Base-by-base conservation (phyloP, 2,888 invertebrate species). In the Drosophila prostipennis region DNA sequence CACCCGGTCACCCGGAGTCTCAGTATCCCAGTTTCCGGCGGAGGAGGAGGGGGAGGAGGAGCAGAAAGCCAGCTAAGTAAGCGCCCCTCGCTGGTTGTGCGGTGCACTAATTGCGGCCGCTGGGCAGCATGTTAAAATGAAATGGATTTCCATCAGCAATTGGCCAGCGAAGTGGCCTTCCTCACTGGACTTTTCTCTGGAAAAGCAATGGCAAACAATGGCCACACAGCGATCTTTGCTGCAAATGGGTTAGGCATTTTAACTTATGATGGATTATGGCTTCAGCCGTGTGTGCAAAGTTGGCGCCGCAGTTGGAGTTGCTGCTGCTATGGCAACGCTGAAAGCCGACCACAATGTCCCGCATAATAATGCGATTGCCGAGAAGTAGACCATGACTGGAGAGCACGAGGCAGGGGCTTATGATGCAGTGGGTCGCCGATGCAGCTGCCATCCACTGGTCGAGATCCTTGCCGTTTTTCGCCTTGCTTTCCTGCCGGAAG, bases 81-180 rank as follows among this genome's bases (percentile, higher is more conserved):
- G 73, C 75, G 64, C 67, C 49, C 65, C 56, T 69, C 77, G 67
- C 34, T 69, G 58, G 86, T 0, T 29, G 29, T 29, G 29, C 29
- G 29, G 7, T 79, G 86, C 85, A 89, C 90, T 89, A 89, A 90
- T 89, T 89, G 89, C 90, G 91, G 88, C 72, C 86, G 77, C 45
- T 65, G 65, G 78, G 72, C 89, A 89, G 79, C 89, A 89, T 87
- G 91, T 90, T 90, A 89, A 89, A 89, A 89, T 90, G 84, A 87
- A 89, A 90, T 90, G 90, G 89, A 87, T 90, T 90, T 89, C 84
- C 88, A 87, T 79, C 89, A 86, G 77, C 87, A 86, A 86, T 86
- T 89, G 89, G 84, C 81, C 77, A 69, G 59, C 57, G 48, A 40
- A 59, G 46, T 29, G 68, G 59, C 36, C 36, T 32, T 36, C 1